These are phyloP conservation scores for Orcinus orca DNA, from an alignment of 2,113 vertebrate species.

Conservation along the genomic window DNA sequence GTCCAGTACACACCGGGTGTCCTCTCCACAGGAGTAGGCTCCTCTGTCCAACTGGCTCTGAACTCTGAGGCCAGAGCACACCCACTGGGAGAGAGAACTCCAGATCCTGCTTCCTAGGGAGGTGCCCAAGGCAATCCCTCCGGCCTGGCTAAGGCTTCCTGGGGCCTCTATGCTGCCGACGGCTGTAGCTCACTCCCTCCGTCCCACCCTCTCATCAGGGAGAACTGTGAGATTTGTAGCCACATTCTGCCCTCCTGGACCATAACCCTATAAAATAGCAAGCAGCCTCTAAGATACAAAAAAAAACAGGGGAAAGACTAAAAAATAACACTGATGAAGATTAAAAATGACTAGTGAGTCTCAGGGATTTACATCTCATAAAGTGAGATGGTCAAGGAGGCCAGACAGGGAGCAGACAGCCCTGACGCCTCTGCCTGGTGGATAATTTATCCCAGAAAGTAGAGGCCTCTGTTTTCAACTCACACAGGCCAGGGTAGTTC, in stretches of 20 bases:
- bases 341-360: constrained; percentile 70
- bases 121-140: not conserved
- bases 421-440: constrained; percentile 72
- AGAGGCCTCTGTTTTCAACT: constrained; percentile 42
- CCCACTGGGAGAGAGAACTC: not conserved
- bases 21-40: not conserved
- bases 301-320: constrained; percentile 23
- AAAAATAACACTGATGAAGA: constrained; percentile 73
- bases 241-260: constrained; percentile 61
- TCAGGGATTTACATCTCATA: constrained; percentile 67
- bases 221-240: constrained; percentile 67
- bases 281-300: constrained; percentile 35
- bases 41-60: not conserved
- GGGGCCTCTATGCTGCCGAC: not conserved
- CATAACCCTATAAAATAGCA: constrained; percentile 72
- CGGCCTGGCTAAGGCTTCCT: not conserved
- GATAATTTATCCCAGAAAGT: constrained; percentile 73
- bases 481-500: constrained; percentile 39
- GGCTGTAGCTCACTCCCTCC: not conserved
- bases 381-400: constrained; percentile 62
- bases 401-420: constrained; percentile 74
- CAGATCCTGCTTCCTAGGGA: not conserved
- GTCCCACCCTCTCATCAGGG: not conserved
- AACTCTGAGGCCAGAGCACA: not conserved
- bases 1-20: not conserved